phyloP scores from a whole-genome alignment of 1,140 invertebrate species.

The Drosophila insularis region DNA sequence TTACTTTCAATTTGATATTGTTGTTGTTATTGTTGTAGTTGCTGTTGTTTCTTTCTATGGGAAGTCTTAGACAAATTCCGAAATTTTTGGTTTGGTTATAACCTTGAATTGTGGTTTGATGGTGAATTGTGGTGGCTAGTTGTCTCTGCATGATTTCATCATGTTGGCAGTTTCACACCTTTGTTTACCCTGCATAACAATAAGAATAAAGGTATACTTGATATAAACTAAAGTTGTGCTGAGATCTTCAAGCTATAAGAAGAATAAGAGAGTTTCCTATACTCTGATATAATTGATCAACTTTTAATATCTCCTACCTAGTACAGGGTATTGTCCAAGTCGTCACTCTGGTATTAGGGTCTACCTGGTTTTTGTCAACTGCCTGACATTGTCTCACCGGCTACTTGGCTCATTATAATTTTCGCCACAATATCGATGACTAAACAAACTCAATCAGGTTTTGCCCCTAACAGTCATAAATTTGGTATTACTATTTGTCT shows the following conservation, averaged over 20 bases:
- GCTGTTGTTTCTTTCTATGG: not conserved
- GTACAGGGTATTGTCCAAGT: not conserved
- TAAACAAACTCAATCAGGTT: slow-evolving; percentile 65
- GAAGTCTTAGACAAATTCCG: not conserved
- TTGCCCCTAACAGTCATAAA: slow-evolving; percentile 10
- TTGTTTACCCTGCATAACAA: not conserved
- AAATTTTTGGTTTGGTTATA: slow-evolving; percentile 27
- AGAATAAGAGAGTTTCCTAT: no score
- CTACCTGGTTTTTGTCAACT: not conserved
- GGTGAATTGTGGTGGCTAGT: slow-evolving; percentile 20
- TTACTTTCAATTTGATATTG: slow-evolving; percentile 5
- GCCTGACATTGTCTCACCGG: slow-evolving; percentile 54
- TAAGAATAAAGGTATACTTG: slow-evolving; percentile 1
- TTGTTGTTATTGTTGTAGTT: not conserved
- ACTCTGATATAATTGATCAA: no score
- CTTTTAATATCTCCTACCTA: not conserved
- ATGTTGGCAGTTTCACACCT: slow-evolving; percentile 33
- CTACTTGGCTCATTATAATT: slow-evolving; percentile 65
- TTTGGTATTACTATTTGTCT: not conserved
- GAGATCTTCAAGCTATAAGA: no score
- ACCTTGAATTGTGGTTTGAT: slow-evolving; percentile 56
- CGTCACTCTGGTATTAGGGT: not conserved
- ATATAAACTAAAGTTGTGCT: no score
- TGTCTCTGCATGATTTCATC: slow-evolving; percentile 67
- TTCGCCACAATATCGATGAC: slow-evolving; percentile 68